Percentiles rank a stretch among this genome's conserved stretches.
phyloP scores from a whole-genome alignment of 2,888 invertebrate species.

The Beris chalybata region DNA sequence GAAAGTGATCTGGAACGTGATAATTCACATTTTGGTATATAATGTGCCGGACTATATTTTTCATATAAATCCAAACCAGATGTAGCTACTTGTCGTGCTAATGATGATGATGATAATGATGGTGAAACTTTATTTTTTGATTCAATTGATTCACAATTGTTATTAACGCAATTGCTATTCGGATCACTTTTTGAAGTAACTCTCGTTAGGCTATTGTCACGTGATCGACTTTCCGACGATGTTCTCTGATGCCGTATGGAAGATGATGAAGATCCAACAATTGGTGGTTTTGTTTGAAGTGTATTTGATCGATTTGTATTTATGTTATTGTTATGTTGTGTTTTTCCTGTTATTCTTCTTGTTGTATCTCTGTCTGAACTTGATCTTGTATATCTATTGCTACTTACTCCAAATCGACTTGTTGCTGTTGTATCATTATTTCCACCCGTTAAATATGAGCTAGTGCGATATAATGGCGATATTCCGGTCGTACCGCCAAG shows the following conservation, averaged over 20 bases:
- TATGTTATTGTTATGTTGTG: constrained; percentile 37
- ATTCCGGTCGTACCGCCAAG: constrained; percentile 39
- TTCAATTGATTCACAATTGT: constrained; percentile 16
- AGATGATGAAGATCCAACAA: constrained; percentile 32
- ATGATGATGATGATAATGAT: constrained; percentile 55
- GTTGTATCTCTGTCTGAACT: constrained; percentile 38
- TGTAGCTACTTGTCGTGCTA: constrained; percentile 61
- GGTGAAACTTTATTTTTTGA: constrained; percentile 28
- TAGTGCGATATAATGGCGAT: constrained; percentile 28
- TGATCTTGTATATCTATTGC: constrained; percentile 39
- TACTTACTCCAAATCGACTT: constrained; percentile 57
- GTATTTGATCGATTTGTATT: constrained; percentile 34
- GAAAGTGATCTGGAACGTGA: constrained; percentile 57
- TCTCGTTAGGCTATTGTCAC: constrained; percentile 34
- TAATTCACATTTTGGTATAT: constrained; percentile 64
- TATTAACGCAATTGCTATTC: constrained; percentile 52
- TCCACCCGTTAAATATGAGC: constrained; percentile 39
- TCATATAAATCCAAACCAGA: constrained; percentile 70
- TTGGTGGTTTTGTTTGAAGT: constrained; percentile 39
- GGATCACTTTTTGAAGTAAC: constrained; percentile 51
- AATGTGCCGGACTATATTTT: constrained; percentile 75
- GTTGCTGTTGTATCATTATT: constrained; percentile 54
- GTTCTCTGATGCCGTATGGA: constrained; percentile 32
- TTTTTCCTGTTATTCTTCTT: constrained; percentile 35
- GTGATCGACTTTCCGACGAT: constrained; percentile 32